Conservation (phyloP, 1,140 invertebrate species). For the Drosophila gunungcola region DNA sequence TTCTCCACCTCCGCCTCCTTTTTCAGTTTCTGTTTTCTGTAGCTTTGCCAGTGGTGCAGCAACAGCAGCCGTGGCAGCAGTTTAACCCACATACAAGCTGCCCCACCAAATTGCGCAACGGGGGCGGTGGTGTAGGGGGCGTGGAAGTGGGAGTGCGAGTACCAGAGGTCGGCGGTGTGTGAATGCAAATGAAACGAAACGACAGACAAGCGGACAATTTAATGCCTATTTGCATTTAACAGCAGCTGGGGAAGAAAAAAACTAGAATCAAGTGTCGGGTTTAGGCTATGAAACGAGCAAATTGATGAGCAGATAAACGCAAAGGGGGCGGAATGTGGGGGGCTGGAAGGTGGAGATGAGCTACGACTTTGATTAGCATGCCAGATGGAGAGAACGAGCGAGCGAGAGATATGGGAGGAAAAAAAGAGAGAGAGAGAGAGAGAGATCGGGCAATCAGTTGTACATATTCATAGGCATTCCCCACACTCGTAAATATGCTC, state of each 20-base stretch:
- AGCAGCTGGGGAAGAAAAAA: constrained; percentile 57
- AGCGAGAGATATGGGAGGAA: not conserved
- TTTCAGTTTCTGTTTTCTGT: constrained; percentile 35
- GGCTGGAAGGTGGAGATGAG: constrained; percentile 27
- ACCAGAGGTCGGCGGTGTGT: constrained; percentile 28
- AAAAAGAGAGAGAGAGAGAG: constrained; percentile 6
- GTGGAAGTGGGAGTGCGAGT: not conserved
- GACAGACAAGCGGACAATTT: constrained; percentile 76
- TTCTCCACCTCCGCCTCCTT: constrained; percentile 7
- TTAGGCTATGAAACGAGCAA: constrained; percentile 59
- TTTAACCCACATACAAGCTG: constrained; percentile 67
- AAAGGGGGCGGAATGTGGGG: constrained; percentile 1
- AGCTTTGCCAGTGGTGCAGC: constrained; percentile 46
- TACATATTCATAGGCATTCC: constrained; percentile 31
- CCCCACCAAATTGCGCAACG: constrained; percentile 63
- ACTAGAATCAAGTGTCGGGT: constrained; percentile 75
- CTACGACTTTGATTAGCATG: constrained; percentile 59
- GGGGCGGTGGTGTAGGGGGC: constrained; percentile 17
- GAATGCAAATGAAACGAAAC: constrained; percentile 77
- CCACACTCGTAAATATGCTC: constrained; percentile 4
- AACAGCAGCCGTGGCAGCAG: constrained; percentile 48
- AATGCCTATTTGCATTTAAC: constrained; percentile 78
- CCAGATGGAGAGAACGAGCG: constrained; percentile 19
- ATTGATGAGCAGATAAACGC: constrained; percentile 56
- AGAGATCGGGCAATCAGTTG: constrained; percentile 25